A percentile compares a stretch with the other conserved stretches of the same genome.
Conservation (phyloP, 1,140 invertebrate genomes). For the Drosophila ironensis region DNA sequence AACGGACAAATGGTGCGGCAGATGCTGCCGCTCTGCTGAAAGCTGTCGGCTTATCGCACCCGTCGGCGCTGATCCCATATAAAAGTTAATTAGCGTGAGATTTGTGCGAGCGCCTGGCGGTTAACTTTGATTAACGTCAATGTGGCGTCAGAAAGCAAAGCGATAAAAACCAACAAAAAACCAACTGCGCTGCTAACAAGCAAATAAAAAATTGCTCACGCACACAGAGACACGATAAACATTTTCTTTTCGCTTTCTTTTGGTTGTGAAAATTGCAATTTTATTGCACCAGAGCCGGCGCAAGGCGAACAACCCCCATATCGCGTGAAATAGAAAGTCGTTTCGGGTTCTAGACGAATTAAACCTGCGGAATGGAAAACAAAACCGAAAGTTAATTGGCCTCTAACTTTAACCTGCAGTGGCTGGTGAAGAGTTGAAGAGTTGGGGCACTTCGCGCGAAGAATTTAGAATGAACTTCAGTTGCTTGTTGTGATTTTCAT, state of each 20-base stretch:
- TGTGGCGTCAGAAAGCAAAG: constrained; percentile 44
- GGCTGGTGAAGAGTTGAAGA: constrained; percentile 18
- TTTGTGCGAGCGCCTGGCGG: constrained; percentile 48
- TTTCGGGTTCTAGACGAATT: constrained; percentile 27
- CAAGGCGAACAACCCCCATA: constrained; percentile 40
- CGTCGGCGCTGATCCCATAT: constrained; percentile 48
- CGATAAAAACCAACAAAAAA: constrained; percentile 22
- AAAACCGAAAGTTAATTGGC: constrained; percentile 62
- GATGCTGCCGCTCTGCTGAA: constrained; percentile 31
- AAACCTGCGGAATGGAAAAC: background rate
- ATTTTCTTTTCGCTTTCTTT: constrained; percentile 69
- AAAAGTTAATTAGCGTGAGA: constrained; percentile 74
- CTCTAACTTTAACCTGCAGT: constrained; percentile 24
- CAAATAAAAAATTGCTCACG: constrained; percentile 25
- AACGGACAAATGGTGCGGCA: background rate
- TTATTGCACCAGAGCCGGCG: constrained; percentile 52
- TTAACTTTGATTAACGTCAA: constrained; percentile 61
- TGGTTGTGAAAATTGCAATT: constrained; percentile 72
- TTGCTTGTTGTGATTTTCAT: constrained; percentile 35
- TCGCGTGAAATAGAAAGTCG: constrained; percentile 70
- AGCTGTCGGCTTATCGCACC: constrained; percentile 48
- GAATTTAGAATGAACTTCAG: constrained; percentile 29
- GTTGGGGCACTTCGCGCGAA: constrained; percentile 26
- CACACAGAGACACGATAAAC: constrained; percentile 12
- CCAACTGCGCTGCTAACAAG: constrained; percentile 12